Conservation (phyloP, 2,888 invertebrate species). For the Trissonchulus latispiculum region DNA sequence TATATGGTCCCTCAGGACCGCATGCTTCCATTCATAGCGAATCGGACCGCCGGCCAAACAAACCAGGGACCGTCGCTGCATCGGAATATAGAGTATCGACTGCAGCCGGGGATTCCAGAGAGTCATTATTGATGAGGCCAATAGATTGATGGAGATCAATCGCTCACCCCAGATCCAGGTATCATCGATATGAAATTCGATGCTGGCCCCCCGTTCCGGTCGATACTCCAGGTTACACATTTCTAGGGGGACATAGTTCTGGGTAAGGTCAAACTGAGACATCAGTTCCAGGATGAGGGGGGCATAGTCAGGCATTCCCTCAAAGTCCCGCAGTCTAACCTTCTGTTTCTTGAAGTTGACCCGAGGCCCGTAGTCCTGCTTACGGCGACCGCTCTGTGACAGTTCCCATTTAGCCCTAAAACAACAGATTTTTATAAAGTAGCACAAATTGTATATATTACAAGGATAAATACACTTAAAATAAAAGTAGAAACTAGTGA, state of each 20-base stretch:
- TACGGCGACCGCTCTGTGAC: constrained; percentile 39
- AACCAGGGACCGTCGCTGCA: constrained; percentile 72
- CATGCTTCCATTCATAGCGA: constrained; percentile 69
- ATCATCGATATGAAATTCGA: constrained; percentile 96
- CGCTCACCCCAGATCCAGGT: constrained; percentile 99
- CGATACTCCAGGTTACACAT: constrained; percentile 90
- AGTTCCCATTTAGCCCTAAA: not conserved
- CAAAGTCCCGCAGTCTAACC: constrained; percentile 63
- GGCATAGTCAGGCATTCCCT: constrained; percentile 72
- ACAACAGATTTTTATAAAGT: too few relatives aligned
- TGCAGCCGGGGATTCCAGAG: constrained; percentile 48
- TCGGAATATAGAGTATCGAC: constrained; percentile 62
- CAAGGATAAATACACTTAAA: too few relatives aligned
- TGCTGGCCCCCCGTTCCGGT: constrained; percentile 63
- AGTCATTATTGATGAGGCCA: constrained; percentile 68
- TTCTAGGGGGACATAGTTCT: constrained; percentile 55
- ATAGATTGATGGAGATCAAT: constrained; percentile 77
- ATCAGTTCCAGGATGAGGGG: constrained; percentile 40
- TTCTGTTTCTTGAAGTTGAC: constrained; percentile 93
- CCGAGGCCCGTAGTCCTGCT: constrained; percentile 87
- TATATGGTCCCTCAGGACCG: constrained; percentile 73
- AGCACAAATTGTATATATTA: too few relatives aligned
- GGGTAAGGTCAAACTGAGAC: constrained; percentile 27
- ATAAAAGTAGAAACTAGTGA: too few relatives aligned
- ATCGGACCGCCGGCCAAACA: constrained; percentile 68